Evolutionary conservation across 2,113 vertebrate genomes (phyloP).

Genomic region (Ophiodon elongatus): DNA sequence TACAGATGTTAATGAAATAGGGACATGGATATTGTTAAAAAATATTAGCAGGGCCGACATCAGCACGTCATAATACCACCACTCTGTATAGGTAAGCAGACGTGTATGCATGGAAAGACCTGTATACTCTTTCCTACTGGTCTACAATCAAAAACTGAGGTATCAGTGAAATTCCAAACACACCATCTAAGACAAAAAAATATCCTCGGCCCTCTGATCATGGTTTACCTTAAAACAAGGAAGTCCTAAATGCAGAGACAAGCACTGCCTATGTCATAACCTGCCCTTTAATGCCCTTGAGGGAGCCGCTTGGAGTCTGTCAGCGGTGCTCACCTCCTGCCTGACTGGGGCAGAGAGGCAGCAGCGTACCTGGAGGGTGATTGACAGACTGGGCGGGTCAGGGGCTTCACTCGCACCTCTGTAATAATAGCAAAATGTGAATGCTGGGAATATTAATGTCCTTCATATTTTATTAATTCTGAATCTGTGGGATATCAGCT

Average conservation of each 20-base stretch:
- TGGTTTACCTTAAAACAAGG: constrained; percentile 17
- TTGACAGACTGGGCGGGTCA: constrained; percentile 69
- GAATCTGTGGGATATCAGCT: constrained; percentile 72
- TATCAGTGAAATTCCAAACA: constrained; percentile 40
- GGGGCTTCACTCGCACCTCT: constrained; percentile 57
- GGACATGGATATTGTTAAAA: neutral
- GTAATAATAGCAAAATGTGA: constrained; percentile 72
- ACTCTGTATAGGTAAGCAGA: neutral
- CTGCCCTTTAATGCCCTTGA: constrained; percentile 74
- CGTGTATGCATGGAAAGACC: neutral
- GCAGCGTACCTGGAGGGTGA: constrained; percentile 64
- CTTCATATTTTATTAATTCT: constrained; percentile 86
- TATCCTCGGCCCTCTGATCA: neutral
- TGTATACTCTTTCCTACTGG: neutral
- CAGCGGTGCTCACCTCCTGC: constrained; percentile 71
- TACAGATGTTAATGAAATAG: neutral
- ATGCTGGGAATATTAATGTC: constrained; percentile 81
- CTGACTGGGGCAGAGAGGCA: constrained; percentile 60
- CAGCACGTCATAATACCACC: neutral
- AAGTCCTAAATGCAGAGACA: constrained; percentile 43
- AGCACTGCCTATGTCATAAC: constrained; percentile 46
- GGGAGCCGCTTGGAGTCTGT: constrained; percentile 71
- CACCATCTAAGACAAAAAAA: constrained; percentile 20
- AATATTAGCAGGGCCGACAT: too few species aligned
- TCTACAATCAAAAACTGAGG: constrained; percentile 34